Evolutionary conservation across 2,797 vertebrate genomes (phyloP), one percentile per base, ranked within the genome.

Genomic region (Leucoraja ocellata): DNA sequence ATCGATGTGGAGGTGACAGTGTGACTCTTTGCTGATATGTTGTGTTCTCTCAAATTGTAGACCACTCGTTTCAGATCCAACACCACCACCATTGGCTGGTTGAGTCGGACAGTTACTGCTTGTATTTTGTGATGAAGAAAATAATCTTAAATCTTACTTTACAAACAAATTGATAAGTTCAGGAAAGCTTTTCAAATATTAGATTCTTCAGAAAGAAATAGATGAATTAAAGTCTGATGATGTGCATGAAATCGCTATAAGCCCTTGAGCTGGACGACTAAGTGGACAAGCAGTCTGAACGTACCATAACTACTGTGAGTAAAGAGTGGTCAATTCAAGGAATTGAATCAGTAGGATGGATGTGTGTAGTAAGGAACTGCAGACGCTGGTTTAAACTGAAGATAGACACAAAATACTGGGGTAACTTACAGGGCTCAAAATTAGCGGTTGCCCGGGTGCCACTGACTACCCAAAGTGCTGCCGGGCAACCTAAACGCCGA

Each of bases 121-220:
- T 79, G 32, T 46, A 46, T 46, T 46, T 79, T 79, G 32, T 39
- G 13, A 79, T 36, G 13, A 36, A 36, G 2, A 16, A 36, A 79
- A 79, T 16, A 14, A 79, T 5, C n/a, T 36, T 91, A 46, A 1
- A 0, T 21, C 28, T 91, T 63, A 54, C 58, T 16, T 86, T 86
- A 86, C 58, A 65, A 63, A 63, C 58, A 93, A 73, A 93, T 77
- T 80, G 93, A 93, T 93, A 86, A 93, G 77, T 93, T 63, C 54
- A 83, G 46, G 83, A 4, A 61, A 65, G 58, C 16, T 65, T 63
- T n/a, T n/a, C 58, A 86, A 86, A 63, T 76, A 76, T 76, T 77
- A n/a, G 13, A 65, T 86, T 32, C 58, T 86, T 86, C n/a, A 14
- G 10, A n/a, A 84, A 63, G 83, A 63, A 39, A 23, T 2, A 4